A percentile compares a stretch with the other conserved stretches of the same genome.
These are phyloP conservation scores for Marmota flaviventris DNA, from an alignment of 2,113 vertebrate genomes.

Conservation along the genomic window DNA sequence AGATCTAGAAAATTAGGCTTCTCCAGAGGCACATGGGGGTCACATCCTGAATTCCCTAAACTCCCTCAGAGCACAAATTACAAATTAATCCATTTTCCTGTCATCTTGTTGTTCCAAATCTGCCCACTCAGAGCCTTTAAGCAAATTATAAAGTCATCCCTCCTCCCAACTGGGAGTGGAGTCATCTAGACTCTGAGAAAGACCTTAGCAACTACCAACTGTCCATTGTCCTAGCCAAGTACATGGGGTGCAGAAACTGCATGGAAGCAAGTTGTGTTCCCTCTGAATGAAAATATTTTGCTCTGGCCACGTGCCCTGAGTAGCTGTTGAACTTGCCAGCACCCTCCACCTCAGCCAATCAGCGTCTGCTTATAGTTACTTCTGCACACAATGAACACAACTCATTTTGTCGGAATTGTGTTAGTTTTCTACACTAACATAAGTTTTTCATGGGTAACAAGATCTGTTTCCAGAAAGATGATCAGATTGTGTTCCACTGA, in stretches of 20 bases:
- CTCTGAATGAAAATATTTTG: neutral
- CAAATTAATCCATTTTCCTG: neutral
- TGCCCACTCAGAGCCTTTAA: neutral
- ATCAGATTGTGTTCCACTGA: neutral
- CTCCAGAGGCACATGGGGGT: neutral
- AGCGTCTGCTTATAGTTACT: neutral
- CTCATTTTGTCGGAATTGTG: accelerated
- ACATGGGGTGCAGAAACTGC: neutral
- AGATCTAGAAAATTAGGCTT: neutral
- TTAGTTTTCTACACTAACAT: neutral
- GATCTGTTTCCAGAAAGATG: neutral
- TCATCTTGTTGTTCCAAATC: neutral
- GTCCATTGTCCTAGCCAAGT: neutral
- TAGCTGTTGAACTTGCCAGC: neutral
- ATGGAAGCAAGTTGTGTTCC: neutral
- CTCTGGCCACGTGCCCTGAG: neutral
- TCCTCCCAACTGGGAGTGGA: neutral
- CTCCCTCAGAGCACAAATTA: neutral
- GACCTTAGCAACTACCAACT: neutral
- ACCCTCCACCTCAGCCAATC: neutral
- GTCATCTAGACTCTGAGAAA: neutral
- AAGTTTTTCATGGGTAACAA: neutral
- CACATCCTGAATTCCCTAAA: neutral
- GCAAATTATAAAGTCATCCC: neutral
- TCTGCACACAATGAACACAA: neutral